Evolutionary conservation across 2,888 invertebrate species (phyloP), one percentile per base, ranked within the genome.

Genomic region (Arge pagana): DNA sequence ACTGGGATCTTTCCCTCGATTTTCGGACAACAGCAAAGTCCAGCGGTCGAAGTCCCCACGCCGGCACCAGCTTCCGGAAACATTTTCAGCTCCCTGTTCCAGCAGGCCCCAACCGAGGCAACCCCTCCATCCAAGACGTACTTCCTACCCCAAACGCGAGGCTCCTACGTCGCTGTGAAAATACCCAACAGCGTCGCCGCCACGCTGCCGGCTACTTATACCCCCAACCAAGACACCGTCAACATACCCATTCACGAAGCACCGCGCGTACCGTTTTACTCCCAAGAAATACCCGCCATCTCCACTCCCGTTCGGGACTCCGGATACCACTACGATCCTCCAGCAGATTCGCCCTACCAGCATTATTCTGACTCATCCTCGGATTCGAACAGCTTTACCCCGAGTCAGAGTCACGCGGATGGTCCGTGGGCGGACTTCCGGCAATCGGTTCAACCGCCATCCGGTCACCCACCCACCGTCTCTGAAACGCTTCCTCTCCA

Each of bases 111-210:
- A 31, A 35, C 33, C 5, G 41, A 30, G 13, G 24, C 35, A 10
- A 15, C 24, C 16, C 16, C 28, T 3, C 19, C 11, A 19, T 31
- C 43, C 8, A 43, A 48, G 18, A 50, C 50, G 35, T 49, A 53
- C n/a, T 52, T 45, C 23, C 42, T 59, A 13, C 59, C 59, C 15
- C 41, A 51, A 21, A 54, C 54, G 10, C 55, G 51, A n/a, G 57
- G 57, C 31, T 19, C 36, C 15, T 59, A 59, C 51, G 48, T 53
- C 3, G 48, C 55, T 3, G 48, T 59, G 0, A 45, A 52, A 10
- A 8, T 57, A 1, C 55, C 58, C 1, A 3, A n/a, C 4, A 10
- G 26, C 8, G n/a, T 19, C 4, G 36, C 18, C 10, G 11, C 36
- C 3, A 35, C 13, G n/a, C 28, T 48, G 7, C 5, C 35, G 19